A percentile compares a stretch with the other conserved stretches of the same genome.
These are phyloP conservation scores for Dicycla oo DNA, from an alignment of 2,888 invertebrate genomes.

Conservation along the genomic window DNA sequence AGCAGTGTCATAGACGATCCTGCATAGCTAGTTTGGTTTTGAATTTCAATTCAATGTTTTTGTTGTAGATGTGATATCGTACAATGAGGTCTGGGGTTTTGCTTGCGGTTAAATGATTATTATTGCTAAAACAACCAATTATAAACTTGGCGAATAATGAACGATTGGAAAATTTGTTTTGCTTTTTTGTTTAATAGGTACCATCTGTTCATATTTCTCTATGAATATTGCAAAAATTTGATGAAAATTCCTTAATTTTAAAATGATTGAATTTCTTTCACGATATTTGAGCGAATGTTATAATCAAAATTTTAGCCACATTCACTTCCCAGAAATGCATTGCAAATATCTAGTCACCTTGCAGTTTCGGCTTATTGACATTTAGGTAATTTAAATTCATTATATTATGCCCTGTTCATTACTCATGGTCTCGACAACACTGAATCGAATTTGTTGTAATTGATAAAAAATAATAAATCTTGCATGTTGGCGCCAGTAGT, in stretches of 20 bases:
- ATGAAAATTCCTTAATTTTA: neutral
- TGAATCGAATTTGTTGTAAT: slow-evolving; percentile 2
- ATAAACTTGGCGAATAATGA: neutral
- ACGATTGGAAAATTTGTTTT: neutral
- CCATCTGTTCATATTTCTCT: slow-evolving; percentile 1
- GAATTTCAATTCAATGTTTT: neutral
- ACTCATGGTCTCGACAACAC: neutral
- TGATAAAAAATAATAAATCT: neutral
- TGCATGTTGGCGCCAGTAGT: neutral
- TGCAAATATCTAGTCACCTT: neutral
- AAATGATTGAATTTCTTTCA: neutral
- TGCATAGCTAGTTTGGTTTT: neutral
- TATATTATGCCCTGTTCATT: neutral
- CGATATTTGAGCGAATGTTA: neutral
- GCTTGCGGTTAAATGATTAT: neutral
- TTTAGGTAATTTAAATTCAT: neutral
- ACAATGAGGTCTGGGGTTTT: too few relatives aligned
- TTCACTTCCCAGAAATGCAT: neutral
- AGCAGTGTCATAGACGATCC: neutral
- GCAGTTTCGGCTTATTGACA: neutral
- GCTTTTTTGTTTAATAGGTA: too few relatives aligned
- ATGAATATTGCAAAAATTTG: neutral
- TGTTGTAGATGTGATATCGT: too few relatives aligned
- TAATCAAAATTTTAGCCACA: neutral
- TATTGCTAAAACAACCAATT: neutral